Conservation (phyloP, 2,113 vertebrate species). For the Stictonetta naevosa region DNA sequence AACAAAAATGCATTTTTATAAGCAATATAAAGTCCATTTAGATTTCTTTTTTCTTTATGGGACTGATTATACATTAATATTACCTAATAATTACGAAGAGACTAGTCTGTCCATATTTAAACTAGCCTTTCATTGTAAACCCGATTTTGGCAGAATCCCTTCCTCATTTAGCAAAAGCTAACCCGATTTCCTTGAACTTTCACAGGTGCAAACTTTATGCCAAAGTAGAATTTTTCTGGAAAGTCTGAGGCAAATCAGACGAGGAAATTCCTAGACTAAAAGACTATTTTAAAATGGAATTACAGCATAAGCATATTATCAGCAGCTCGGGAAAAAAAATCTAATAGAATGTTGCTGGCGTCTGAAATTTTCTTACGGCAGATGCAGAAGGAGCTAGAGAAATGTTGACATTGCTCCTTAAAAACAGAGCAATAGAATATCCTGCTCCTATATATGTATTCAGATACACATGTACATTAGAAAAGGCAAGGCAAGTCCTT, state of each 20-base stretch:
- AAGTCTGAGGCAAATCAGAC: slow-evolving; percentile 38
- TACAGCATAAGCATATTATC: not conserved
- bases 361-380: not conserved
- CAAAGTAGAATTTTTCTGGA: slow-evolving; percentile 29
- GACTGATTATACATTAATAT: not conserved
- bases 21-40: not conserved
- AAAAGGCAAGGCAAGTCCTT: not conserved
- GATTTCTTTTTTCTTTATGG: not conserved
- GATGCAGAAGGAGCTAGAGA: not conserved
- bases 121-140: not conserved
- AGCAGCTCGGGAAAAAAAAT: not conserved
- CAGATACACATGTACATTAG: not conserved
- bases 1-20: not conserved
- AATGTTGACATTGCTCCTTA: not conserved
- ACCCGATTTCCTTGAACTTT: not conserved
- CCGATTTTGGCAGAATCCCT: not conserved
- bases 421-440: not conserved
- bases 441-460: not conserved
- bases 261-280: slow-evolving; percentile 10
- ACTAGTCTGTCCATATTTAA: not conserved
- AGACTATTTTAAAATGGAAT: not conserved
- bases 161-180: not conserved
- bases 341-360: not conserved
- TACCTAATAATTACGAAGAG: not conserved
- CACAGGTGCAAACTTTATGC: not conserved